Conservation (phyloP, 2,797 vertebrate species). For the Pipistrellus nathusii region DNA sequence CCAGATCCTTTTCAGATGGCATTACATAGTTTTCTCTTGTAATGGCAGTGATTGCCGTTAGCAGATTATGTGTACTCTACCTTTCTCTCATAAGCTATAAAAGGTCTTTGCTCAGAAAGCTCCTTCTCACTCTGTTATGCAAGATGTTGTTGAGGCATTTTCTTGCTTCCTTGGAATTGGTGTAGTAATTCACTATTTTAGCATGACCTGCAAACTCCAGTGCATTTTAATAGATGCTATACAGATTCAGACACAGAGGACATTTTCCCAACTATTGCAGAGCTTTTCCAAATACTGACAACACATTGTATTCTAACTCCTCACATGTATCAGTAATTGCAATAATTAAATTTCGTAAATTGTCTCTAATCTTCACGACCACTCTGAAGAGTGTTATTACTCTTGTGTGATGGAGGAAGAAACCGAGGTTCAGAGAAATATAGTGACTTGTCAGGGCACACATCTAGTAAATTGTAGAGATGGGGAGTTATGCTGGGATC, state of each 20-base stretch:
- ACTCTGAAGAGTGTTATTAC: background rate
- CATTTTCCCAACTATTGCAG: background rate
- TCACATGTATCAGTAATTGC: background rate
- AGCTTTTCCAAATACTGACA: background rate
- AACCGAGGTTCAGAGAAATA: background rate
- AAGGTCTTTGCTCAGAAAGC: background rate
- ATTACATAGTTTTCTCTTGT: background rate
- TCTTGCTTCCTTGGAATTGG: background rate
- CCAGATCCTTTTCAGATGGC: background rate
- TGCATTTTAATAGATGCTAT: background rate
- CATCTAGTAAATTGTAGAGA: background rate
- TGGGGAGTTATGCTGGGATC: background rate
- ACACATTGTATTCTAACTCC: background rate
- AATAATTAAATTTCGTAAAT: slow-evolving; percentile 1
- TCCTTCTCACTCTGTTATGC: background rate
- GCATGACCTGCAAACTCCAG: background rate
- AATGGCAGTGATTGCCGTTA: background rate
- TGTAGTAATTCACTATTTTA: background rate
- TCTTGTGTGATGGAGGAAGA: background rate
- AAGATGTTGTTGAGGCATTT: background rate
- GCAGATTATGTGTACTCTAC: background rate
- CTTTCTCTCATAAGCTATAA: background rate
- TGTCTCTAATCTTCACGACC: background rate
- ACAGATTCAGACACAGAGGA: background rate
- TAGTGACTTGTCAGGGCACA: background rate